Evolutionary conservation across 2,113 vertebrate species (phyloP).

Genomic region (Tetrao urogallus): DNA sequence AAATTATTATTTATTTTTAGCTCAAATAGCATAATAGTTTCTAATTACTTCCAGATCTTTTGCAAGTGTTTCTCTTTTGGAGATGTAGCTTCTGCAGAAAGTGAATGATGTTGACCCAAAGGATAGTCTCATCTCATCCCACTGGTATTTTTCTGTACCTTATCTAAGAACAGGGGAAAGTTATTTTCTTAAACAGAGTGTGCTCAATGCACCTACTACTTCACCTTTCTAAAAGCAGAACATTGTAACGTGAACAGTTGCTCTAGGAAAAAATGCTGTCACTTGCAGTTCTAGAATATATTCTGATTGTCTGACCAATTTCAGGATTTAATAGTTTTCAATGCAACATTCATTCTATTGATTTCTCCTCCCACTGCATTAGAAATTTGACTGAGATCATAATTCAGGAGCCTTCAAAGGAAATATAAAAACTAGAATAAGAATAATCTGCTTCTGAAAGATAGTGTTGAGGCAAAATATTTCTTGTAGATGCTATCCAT

Average conservation of each 20-base stretch:
- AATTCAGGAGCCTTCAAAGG: neutral
- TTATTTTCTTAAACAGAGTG: constrained; percentile 49
- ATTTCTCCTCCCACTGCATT: neutral
- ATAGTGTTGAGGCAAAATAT: neutral
- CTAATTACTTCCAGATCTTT: constrained; percentile 80
- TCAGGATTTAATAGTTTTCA: neutral
- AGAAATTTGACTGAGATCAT: constrained; percentile 3
- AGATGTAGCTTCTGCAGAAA: constrained; percentile 59
- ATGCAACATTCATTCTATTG: constrained; percentile 30
- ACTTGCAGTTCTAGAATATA: constrained; percentile 1
- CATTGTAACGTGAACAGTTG: constrained; percentile 5
- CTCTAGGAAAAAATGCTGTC: constrained; percentile 15
- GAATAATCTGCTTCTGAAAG: neutral
- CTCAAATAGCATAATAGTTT: constrained; percentile 63
- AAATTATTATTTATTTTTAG: constrained; percentile 17
- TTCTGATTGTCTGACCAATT: neutral
- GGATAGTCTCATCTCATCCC: constrained; percentile 71
- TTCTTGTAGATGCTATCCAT: constrained; percentile 21
- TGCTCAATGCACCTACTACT: neutral
- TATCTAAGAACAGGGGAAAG: constrained; percentile 80
- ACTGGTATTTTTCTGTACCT: constrained; percentile 72
- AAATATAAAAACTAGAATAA: neutral
- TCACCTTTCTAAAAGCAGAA: constrained; percentile 22
- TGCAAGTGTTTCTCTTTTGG: constrained; percentile 41
- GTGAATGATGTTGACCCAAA: constrained; percentile 66